Evolutionary conservation across 2,888 invertebrate species (phyloP), one percentile per base, ranked within the genome.

Genomic region (Tenthredo notha): DNA sequence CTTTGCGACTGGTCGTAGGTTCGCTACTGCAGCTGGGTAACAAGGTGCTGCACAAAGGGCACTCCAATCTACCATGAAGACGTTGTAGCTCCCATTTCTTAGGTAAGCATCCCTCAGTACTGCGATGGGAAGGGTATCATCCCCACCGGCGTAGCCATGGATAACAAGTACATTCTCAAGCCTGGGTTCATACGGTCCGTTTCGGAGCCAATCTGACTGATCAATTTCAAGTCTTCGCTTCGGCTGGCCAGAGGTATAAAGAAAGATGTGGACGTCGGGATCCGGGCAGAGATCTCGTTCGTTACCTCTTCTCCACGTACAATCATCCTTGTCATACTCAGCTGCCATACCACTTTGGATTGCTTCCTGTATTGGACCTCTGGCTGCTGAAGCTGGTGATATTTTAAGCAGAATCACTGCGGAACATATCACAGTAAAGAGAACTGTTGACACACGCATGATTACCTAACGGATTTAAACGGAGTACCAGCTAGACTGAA

Each of bases 51-150:
- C 95, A 89, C 95, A 94, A 25, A 97, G 94, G 5, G 94, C 94
- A n/a, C 97, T 96, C 97, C 97, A 97, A 93, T 97, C 97, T 78
- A 97, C 94, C 93, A 97, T 94, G 92, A 97, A 95, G 54, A 97
- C 96, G 92, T 97, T 97, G 94, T 96, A 97, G 85, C 95, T 95
- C 2, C 96, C 96, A 90, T 96, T 96, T 6, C 94, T 95, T 43
- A 97, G 92, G 91, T 97, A 97, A 15, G 97, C 97, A 92, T 97
- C 97, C 89, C 96, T 94, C 0, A 97, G 94, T 1, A 97, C 96
- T 4, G 95, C 94, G 89, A 97, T 96, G 0, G 97, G 97, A 67
- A 97, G 92, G 0, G 95, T 95, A 88, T 96, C 96, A 88, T 97
- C 96, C 0, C 96, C 96, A 0, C 97, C 97, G 0, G 97, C 97